phyloP scores from a whole-genome alignment of 2,888 invertebrate species.

The Aphidius colemani region DNA sequence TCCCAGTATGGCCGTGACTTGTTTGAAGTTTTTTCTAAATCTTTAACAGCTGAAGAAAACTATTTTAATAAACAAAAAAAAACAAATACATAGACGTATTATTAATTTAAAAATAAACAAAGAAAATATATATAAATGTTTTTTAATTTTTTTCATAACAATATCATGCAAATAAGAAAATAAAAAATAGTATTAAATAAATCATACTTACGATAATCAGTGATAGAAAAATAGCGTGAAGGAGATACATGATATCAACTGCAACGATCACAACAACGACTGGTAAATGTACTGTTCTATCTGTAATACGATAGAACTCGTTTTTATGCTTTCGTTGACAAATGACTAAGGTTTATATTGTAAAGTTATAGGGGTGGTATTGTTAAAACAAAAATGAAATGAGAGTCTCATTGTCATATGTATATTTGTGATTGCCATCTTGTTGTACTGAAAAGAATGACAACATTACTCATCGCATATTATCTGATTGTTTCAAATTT shows the following conservation, averaged over 20 bases:
- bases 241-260: constrained; percentile 33
- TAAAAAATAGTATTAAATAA: background rate
- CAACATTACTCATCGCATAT: constrained; percentile 46
- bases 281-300: constrained; percentile 31
- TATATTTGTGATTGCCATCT: constrained; percentile 33
- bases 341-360: constrained; percentile 40
- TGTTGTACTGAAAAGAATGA: constrained; percentile 36
- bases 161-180: too few species aligned
- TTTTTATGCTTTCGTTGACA: constrained; percentile 21
- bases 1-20: constrained; percentile 42
- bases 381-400: constrained; percentile 22
- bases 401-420: constrained; percentile 29
- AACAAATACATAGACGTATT: background rate
- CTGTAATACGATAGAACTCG: constrained; percentile 3
- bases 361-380: constrained; percentile 20
- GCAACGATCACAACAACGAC: constrained; percentile 24
- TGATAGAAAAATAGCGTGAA: constrained; percentile 7
- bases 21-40: constrained; percentile 9
- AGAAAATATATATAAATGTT: background rate
- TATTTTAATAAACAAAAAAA: too few species aligned
- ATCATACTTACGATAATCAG: constrained; percentile 11
- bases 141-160: background rate
- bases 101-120: background rate
- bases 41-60: constrained; percentile 9
- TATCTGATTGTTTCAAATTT: constrained; percentile 36